Conservation (phyloP, 2,797 vertebrate genomes). For the Ctenochaetus hawaiiensis region DNA sequence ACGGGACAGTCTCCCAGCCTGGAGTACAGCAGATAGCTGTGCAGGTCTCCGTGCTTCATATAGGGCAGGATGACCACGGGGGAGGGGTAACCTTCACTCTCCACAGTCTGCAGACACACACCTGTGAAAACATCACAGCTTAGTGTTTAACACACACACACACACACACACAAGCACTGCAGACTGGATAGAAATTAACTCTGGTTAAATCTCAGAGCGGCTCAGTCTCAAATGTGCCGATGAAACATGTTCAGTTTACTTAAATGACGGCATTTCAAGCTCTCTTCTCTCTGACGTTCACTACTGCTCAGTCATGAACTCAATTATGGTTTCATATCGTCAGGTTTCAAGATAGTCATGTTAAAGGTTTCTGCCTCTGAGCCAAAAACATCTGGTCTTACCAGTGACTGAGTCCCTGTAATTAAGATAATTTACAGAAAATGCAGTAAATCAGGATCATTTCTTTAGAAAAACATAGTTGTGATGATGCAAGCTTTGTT, state of each 20-base stretch:
- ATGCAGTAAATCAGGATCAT: background rate
- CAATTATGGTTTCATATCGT: background rate
- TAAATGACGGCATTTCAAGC: background rate
- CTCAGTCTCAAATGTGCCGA: background rate
- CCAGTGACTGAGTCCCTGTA: background rate
- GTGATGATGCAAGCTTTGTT: no score
- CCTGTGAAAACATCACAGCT: constrained; percentile 77
- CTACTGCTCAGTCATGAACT: background rate
- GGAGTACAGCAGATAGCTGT: constrained; percentile 94
- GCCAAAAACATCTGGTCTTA: background rate
- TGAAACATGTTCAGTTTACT: background rate
- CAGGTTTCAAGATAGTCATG: background rate
- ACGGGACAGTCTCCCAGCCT: constrained; percentile 91
- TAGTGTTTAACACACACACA: constrained; percentile 14
- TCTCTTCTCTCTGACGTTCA: background rate
- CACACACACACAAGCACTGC: background rate
- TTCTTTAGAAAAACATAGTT: background rate
- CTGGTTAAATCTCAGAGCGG: background rate
- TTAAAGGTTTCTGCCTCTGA: background rate
- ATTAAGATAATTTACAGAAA: background rate
- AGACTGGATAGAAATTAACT: background rate
- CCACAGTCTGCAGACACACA: constrained; percentile 93
- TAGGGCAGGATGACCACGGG: constrained; percentile 95
- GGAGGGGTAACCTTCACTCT: constrained; percentile 93
- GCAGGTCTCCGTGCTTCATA: constrained; percentile 95